phyloP scores from a whole-genome alignment of 2,113 vertebrate species.

The Sander vitreus region DNA sequence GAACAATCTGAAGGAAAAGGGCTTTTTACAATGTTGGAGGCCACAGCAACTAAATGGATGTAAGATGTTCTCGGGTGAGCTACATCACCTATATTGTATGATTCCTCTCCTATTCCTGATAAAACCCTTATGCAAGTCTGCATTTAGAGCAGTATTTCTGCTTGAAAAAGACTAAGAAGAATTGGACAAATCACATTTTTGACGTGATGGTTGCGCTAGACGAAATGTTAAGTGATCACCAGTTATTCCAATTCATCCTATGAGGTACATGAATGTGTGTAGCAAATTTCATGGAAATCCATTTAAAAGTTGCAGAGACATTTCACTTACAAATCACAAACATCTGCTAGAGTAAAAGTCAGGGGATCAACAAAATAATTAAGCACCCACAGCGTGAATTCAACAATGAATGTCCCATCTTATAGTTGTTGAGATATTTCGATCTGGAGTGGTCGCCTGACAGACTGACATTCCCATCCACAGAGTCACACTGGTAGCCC shows the following conservation, averaged over 20 bases:
- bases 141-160: neutral
- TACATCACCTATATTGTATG: neutral
- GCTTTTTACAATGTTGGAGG: conserved; percentile 34
- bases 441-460: neutral
- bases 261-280: neutral
- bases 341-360: neutral
- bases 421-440: no score
- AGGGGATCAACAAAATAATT: neutral
- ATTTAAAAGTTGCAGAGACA: neutral
- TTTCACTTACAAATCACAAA: neutral
- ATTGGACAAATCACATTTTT: neutral
- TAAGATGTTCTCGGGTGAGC: conserved; percentile 10
- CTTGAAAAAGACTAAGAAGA: neutral
- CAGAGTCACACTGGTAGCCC: neutral
- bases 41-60: conserved; percentile 48
- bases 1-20: conserved; percentile 38
- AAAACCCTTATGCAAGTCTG: neutral
- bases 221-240: neutral
- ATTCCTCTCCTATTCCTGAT: neutral
- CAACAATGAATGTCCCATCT: neutral
- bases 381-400: neutral
- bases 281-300: neutral
- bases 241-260: neutral
- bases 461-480: neutral
- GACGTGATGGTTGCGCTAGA: neutral